These are phyloP conservation scores for Callyntrura sp. DNA, from an alignment of 2,888 invertebrate genomes.

Conservation along the genomic window DNA sequence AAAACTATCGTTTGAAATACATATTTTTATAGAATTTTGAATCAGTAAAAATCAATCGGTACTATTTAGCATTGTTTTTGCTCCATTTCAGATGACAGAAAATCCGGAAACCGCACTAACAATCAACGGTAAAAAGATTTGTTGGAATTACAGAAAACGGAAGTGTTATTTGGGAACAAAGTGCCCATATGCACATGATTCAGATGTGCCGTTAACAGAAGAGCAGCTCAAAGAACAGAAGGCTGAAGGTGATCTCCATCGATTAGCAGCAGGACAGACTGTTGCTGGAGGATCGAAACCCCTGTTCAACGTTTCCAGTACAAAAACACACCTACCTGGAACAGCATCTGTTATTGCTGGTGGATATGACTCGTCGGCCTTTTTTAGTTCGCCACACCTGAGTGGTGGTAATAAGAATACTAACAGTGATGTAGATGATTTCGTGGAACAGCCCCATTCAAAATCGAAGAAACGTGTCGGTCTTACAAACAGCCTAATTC, in stretches of 20 bases:
- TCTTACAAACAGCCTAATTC: constrained; percentile 61
- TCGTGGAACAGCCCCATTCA: constrained; percentile 23
- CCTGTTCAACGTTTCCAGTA: background rate
- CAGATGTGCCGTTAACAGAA: constrained; percentile 87
- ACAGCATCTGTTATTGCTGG: constrained; percentile 64
- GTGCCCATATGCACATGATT: constrained; percentile 96
- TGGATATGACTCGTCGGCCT: constrained; percentile 64
- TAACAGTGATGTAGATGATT: background rate
- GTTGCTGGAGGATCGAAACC: background rate
- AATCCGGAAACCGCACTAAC: constrained; percentile 90
- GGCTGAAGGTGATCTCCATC: constrained; percentile 55
- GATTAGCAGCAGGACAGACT: constrained; percentile 30
- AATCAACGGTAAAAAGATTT: constrained; percentile 95
- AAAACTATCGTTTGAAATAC: too few species aligned
- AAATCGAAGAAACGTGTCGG: constrained; percentile 66
- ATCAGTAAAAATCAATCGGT: too few species aligned
- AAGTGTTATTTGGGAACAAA: constrained; percentile 96
- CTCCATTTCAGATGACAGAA: constrained; percentile 89
- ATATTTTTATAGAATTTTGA: too few species aligned
- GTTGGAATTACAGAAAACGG: constrained; percentile 97
- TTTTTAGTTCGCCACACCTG: constrained; percentile 67
- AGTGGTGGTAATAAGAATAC: constrained; percentile 30
- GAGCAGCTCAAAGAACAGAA: constrained; percentile 67
- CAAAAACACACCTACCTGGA: constrained; percentile 57
- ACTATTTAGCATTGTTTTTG: too few species aligned